Conservation (phyloP, 1,140 invertebrate species). For the Lasioglossum baleicum region DNA sequence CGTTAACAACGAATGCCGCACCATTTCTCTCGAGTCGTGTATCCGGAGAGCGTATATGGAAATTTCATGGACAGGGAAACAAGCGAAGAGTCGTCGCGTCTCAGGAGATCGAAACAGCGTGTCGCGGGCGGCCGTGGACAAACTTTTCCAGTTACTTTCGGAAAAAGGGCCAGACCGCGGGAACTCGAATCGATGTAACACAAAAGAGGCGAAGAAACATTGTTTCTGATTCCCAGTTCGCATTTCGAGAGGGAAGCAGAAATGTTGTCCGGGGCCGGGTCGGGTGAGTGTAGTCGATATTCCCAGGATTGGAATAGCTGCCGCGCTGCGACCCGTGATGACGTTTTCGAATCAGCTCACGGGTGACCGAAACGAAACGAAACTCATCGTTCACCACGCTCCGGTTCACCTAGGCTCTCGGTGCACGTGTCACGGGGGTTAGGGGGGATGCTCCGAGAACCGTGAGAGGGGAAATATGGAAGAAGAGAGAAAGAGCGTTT, state of each 20-base stretch:
- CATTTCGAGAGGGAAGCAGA: not conserved
- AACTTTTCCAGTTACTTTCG: too few species aligned
- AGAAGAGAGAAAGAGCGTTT: not conserved
- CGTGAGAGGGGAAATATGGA: too few species aligned
- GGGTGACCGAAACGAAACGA: slow-evolving; percentile 58
- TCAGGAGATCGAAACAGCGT: too few species aligned
- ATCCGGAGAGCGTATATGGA: too few species aligned
- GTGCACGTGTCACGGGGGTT: slow-evolving; percentile 13
- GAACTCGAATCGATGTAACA: too few species aligned
- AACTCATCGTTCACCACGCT: slow-evolving; percentile 51
- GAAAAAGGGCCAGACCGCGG: too few species aligned
- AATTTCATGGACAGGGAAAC: too few species aligned
- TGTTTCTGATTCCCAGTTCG: not conserved
- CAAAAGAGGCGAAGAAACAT: too few species aligned
- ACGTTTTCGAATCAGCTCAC: slow-evolving; percentile 54
- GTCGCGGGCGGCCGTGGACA: too few species aligned
- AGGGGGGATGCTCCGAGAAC: not conserved
- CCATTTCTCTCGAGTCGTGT: too few species aligned
- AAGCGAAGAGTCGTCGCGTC: too few species aligned
- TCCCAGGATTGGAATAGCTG: slow-evolving; percentile 37
- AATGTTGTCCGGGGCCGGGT: not conserved
- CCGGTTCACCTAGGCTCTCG: slow-evolving; percentile 33
- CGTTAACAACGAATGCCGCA: too few species aligned
- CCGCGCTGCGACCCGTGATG: slow-evolving; percentile 46
- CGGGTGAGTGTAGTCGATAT: not conserved